Evolutionary conservation across 2,113 vertebrate species (phyloP).

Genomic region (Gallinago undulata): DNA sequence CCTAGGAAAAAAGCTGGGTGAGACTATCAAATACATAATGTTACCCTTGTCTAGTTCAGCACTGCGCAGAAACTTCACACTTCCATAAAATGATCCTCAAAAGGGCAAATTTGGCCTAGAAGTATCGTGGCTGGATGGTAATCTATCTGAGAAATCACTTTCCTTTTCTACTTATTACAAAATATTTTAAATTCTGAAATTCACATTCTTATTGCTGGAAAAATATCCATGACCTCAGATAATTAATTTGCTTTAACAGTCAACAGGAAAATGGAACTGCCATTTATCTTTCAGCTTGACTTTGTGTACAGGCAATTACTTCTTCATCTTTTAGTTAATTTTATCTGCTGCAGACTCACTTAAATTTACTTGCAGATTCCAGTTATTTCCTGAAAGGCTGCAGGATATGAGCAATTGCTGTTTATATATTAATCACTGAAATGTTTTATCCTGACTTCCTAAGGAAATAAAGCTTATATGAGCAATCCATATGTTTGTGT

Average conservation of each 20-base stretch:
- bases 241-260: slow-evolving; percentile 65
- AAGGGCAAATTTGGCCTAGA: background rate
- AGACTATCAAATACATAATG: background rate
- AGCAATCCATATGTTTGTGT: background rate
- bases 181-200: slow-evolving; percentile 15
- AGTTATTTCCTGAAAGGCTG: slow-evolving; percentile 58
- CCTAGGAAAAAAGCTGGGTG: background rate
- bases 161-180: background rate
- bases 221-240: slow-evolving; percentile 31
- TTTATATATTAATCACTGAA: slow-evolving; percentile 62
- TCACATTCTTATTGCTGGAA: slow-evolving; percentile 44
- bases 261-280: slow-evolving; percentile 71
- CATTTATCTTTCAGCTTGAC: slow-evolving; percentile 65
- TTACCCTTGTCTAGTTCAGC: background rate
- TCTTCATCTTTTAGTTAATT: slow-evolving; percentile 65
- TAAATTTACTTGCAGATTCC: slow-evolving; percentile 67
- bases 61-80: background rate
- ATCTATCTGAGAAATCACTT: background rate
- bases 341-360: slow-evolving; percentile 61
- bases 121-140: background rate
- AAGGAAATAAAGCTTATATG: slow-evolving; percentile 37
- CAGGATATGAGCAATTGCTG: slow-evolving; percentile 54
- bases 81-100: background rate
- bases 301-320: slow-evolving; percentile 68
- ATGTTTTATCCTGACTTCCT: slow-evolving; percentile 44